A percentile compares a stretch with the other conserved stretches of the same genome.
Conservation (phyloP, 2,113 vertebrate genomes). For the Falco punctatus region DNA sequence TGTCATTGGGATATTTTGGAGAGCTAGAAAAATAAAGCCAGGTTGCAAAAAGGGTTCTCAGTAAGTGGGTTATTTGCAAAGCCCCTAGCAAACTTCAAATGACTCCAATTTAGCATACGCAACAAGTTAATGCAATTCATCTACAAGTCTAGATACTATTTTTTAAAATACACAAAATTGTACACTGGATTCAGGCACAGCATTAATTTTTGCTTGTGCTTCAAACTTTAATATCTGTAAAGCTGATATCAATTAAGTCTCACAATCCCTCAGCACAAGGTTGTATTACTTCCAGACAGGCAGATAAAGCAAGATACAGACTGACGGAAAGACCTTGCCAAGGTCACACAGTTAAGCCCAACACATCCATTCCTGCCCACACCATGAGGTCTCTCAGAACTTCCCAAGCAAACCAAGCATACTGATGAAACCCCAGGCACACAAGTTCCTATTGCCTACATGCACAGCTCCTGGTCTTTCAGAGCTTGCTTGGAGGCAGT, state of each 20-base stretch:
- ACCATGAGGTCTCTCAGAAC: not conserved
- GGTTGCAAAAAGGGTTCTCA: not conserved
- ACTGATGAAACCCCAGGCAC: not conserved
- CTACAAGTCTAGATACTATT: not conserved
- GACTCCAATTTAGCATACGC: fast-evolving
- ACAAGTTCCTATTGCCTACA: not conserved
- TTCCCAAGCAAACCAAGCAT: not conserved
- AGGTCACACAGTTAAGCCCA: not conserved
- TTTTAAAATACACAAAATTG: not conserved
- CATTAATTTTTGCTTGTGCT: not conserved
- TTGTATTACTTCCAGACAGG: not conserved
- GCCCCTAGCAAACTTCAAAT: not conserved
- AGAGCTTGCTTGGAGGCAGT: not conserved
- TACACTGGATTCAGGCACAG: not conserved
- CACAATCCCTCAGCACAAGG: not conserved
- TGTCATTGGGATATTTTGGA: not conserved
- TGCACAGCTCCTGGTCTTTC: not conserved
- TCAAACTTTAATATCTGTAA: not conserved
- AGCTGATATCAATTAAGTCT: not conserved
- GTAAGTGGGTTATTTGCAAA: not conserved
- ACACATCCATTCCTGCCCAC: not conserved
- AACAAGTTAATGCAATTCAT: not conserved
- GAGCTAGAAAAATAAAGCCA: not conserved
- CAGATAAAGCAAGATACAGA: not conserved
- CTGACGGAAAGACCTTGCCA: not conserved